Percentiles rank a stretch among this genome's conserved stretches.
Conservation (phyloP, 2,888 invertebrate species). For the Drosophila kuntzei region DNA sequence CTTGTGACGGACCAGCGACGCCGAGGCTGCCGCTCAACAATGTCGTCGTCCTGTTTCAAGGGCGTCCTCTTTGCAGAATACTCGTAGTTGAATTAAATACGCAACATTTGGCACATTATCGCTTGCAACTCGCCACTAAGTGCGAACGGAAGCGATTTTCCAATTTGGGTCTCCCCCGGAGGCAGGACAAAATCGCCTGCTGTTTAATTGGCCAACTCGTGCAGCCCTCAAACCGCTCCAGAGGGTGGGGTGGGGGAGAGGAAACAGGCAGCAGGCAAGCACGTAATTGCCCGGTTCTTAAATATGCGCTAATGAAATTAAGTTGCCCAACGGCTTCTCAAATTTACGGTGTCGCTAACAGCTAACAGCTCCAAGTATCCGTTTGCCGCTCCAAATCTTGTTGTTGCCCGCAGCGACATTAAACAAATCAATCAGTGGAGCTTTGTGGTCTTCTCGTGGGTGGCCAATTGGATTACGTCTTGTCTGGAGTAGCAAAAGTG, state of each 20-base stretch:
- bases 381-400: slow-evolving; percentile 16
- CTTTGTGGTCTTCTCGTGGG: slow-evolving; percentile 59
- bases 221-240: slow-evolving; percentile 1
- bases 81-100: slow-evolving; percentile 49
- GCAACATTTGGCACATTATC: slow-evolving; percentile 62
- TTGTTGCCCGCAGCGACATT: slow-evolving; percentile 63
- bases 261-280: slow-evolving; percentile 5
- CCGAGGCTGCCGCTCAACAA: slow-evolving; percentile 72
- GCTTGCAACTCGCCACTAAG: slow-evolving; percentile 41
- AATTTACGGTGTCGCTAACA: slow-evolving; percentile 55
- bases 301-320: slow-evolving; percentile 77
- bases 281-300: slow-evolving; percentile 62
- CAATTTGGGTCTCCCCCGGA: slow-evolving; percentile 20
- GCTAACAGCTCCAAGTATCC: slow-evolving; percentile 32
- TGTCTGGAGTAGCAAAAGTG: slow-evolving; percentile 66
- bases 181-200: slow-evolving; percentile 50
- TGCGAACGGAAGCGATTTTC: slow-evolving; percentile 62
- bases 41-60: slow-evolving; percentile 75
- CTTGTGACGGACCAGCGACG: slow-evolving; percentile 67
- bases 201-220: slow-evolving; percentile 51
- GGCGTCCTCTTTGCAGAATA: slow-evolving; percentile 30
- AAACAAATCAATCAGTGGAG: slow-evolving; percentile 79
- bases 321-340: slow-evolving; percentile 56
- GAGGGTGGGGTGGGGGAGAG: not conserved
- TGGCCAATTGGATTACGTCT: slow-evolving; percentile 47